Percentiles rank a stretch among this genome's conserved stretches.
These are phyloP conservation scores for Takifugu rubripes DNA, from an alignment of 2,797 vertebrate genomes.

Conservation along the genomic window DNA sequence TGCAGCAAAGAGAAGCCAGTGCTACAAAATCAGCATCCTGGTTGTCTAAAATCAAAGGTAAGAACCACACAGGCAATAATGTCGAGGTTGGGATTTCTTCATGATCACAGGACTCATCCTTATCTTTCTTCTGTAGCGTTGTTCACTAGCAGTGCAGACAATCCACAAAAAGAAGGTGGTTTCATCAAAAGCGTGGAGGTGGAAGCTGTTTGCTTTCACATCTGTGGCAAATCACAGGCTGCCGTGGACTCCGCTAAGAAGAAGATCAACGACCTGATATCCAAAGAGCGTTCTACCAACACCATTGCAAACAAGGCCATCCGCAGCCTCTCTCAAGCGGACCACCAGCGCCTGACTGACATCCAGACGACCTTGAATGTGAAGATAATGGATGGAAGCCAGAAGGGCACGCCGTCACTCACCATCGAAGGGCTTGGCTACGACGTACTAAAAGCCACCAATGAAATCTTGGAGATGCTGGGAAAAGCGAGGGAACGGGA, in stretches of 20 bases:
- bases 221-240: conserved; percentile 74
- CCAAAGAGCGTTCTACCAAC: conserved; percentile 21
- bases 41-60: conserved; percentile 61
- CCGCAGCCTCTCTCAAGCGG: conserved; percentile 58
- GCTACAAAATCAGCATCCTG: neutral
- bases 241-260: conserved; percentile 57
- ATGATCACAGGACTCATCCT: conserved; percentile 6
- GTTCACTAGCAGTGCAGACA: conserved; percentile 10
- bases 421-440: conserved; percentile 73
- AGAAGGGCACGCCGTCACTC: conserved; percentile 30
- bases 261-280: conserved; percentile 71
- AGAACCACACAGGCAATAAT: conserved; percentile 29
- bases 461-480: conserved; percentile 72
- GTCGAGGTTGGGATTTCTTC: neutral
- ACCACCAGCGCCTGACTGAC: conserved; percentile 62
- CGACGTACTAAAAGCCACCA: conserved; percentile 69
- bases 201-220: conserved; percentile 70
- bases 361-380: conserved; percentile 75
- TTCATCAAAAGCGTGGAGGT: conserved; percentile 35
- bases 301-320: conserved; percentile 65
- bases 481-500: conserved; percentile 46
- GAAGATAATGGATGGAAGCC: conserved; percentile 49
- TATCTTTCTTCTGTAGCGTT: conserved; percentile 42
- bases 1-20: conserved; percentile 71
- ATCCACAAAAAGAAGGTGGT: conserved; percentile 37